Percentiles rank a stretch among this genome's conserved stretches.
These are phyloP conservation scores for Platygyra sinensis DNA, from an alignment of 64 coral and sea anemone genomes.

Conservation along the genomic window DNA sequence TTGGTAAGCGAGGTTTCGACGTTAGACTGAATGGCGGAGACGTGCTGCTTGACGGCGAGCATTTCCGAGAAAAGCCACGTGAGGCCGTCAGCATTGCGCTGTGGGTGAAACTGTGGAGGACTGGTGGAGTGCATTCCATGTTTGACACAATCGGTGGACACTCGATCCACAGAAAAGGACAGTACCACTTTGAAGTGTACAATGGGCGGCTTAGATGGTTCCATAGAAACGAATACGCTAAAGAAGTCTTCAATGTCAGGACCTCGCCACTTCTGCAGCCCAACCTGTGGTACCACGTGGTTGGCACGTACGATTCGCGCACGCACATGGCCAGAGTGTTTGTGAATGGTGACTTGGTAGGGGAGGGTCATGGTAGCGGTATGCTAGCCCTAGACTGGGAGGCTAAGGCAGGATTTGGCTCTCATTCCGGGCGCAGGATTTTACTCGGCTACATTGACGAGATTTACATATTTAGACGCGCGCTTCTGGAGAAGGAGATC, in stretches of 20 bases:
- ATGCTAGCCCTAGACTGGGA: constrained; percentile 83
- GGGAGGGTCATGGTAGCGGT: constrained; percentile 64
- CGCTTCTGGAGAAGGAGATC: constrained; percentile 70
- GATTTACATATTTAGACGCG: constrained; percentile 87
- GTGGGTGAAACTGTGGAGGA: constrained; percentile 84
- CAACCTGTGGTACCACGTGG: constrained; percentile 89
- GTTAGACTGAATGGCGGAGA: constrained; percentile 70
- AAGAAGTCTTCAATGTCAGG: constrained; percentile 68
- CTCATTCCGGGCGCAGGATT: constrained; percentile 39
- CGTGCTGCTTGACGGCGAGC: constrained; percentile 64
- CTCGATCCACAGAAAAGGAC: constrained; percentile 30
- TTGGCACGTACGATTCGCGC: constrained; percentile 84
- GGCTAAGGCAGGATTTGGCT: constrained; percentile 75
- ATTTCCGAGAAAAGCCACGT: constrained; percentile 79
- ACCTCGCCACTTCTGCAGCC: constrained; percentile 64
- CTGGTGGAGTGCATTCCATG: constrained; percentile 65
- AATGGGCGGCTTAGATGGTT: constrained; percentile 80
- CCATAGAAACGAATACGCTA: constrained; percentile 64
- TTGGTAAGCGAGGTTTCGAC: constrained; percentile 48
- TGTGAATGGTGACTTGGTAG: constrained; percentile 76
- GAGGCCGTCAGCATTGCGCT: constrained; percentile 80
- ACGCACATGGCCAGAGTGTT: constrained; percentile 66
- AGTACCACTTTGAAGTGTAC: constrained; percentile 77
- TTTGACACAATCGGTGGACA: constrained; percentile 65
- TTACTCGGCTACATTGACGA: constrained; percentile 89